A percentile compares a stretch with the other conserved stretches of the same genome.
Conservation (phyloP, 2,888 invertebrate genomes). For the Drosophila meridionalis region DNA sequence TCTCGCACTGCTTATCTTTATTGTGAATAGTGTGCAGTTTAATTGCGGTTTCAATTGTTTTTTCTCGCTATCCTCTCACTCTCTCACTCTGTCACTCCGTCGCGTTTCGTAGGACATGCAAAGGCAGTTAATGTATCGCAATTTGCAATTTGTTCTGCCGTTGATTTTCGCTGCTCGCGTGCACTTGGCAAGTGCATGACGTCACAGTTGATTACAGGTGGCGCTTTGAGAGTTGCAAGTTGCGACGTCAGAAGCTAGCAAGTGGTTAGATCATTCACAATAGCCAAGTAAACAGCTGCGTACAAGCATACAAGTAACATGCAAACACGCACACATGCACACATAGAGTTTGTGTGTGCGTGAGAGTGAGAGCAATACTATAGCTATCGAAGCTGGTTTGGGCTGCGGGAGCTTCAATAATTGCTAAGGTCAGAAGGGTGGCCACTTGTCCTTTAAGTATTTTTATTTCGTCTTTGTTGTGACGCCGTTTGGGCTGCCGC, state of each 20-base stretch:
- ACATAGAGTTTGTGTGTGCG: background rate
- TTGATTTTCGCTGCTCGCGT: slow-evolving; percentile 46
- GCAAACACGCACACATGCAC: slow-evolving; percentile 11
- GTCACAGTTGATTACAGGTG: slow-evolving; percentile 78
- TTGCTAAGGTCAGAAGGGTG: slow-evolving; percentile 50
- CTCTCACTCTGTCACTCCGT: slow-evolving; percentile 9
- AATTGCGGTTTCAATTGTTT: slow-evolving; percentile 75
- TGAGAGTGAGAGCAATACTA: slow-evolving; percentile 16
- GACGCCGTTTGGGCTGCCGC: slow-evolving; percentile 58
- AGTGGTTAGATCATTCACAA: slow-evolving; percentile 76
- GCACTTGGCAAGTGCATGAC: slow-evolving; percentile 59
- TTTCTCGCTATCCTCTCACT: background rate
- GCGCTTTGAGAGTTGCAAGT: slow-evolving; percentile 48
- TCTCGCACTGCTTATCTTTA: slow-evolving; percentile 37
- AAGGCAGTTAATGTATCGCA: slow-evolving; percentile 52
- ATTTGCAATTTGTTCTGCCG: slow-evolving; percentile 51
- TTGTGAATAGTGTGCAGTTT: slow-evolving; percentile 69
- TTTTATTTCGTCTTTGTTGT: slow-evolving; percentile 70
- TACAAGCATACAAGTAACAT: slow-evolving; percentile 27
- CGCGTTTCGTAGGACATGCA: slow-evolving; percentile 52
- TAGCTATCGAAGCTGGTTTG: slow-evolving; percentile 33
- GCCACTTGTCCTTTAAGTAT: slow-evolving; percentile 71
- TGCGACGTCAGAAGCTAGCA: slow-evolving; percentile 58
- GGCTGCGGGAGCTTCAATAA: slow-evolving; percentile 31
- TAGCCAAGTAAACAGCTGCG: slow-evolving; percentile 57